Conservation (phyloP, 2,888 invertebrate genomes). For the Bhutanitis thaidina region DNA sequence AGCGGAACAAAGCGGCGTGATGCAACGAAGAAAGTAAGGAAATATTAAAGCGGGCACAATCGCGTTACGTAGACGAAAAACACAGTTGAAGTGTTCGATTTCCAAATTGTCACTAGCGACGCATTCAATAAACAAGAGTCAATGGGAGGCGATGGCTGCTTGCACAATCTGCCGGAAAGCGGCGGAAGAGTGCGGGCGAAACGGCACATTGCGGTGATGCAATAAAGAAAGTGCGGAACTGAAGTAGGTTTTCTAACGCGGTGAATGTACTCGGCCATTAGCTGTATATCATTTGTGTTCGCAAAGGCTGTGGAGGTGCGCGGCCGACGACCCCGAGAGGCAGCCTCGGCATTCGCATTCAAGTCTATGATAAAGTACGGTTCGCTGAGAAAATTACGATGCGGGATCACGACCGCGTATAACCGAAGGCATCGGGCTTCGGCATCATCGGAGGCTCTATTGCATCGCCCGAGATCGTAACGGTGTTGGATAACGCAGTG, state of each 20-base stretch:
- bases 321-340: slow-evolving; percentile 46
- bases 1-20: slow-evolving; percentile 49
- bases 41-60: slow-evolving; percentile 36
- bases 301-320: slow-evolving; percentile 35
- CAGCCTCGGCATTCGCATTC: slow-evolving; percentile 61
- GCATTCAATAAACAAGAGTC: slow-evolving; percentile 50
- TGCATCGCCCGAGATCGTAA: slow-evolving; percentile 48
- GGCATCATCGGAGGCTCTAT: not conserved
- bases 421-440: slow-evolving; percentile 26
- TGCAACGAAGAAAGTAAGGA: slow-evolving; percentile 64
- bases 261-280: slow-evolving; percentile 75
- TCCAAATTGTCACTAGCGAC: slow-evolving; percentile 46
- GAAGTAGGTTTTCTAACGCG: slow-evolving; percentile 75
- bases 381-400: slow-evolving; percentile 51
- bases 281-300: slow-evolving; percentile 65
- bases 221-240: slow-evolving; percentile 79
- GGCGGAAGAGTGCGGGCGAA: slow-evolving; percentile 71
- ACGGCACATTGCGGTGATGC: slow-evolving; percentile 70
- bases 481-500: slow-evolving; percentile 63
- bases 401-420: slow-evolving; percentile 43
- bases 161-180: slow-evolving; percentile 50
- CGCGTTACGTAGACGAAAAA: slow-evolving; percentile 28
- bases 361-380: slow-evolving; percentile 46
- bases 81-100: slow-evolving; percentile 35
- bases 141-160: slow-evolving; percentile 38